Conservation (phyloP, 53 echinoderm and acorn worm species). For the Luidia sarsii region DNA sequence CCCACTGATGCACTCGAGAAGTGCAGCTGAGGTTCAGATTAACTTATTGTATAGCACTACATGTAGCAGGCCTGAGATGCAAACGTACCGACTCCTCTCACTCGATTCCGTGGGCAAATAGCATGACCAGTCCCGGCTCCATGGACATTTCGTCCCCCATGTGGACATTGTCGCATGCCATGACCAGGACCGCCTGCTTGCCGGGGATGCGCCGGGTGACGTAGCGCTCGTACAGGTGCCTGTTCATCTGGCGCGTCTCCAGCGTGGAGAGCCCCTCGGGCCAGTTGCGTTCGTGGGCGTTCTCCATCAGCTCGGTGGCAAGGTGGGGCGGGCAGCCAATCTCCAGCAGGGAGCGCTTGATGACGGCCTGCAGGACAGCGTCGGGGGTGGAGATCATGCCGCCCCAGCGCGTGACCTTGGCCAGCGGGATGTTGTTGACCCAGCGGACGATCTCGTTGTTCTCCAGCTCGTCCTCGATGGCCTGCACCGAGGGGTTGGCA, state of each 20-base stretch:
- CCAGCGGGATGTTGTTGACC: constrained; percentile 91
- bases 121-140: constrained; percentile 96
- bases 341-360: constrained; percentile 93
- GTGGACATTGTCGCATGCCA: constrained; percentile 93
- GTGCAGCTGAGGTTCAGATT: too few species aligned
- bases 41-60: too few species aligned
- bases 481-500: constrained; percentile 88
- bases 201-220: constrained; percentile 93
- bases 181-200: constrained; percentile 95
- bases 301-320: constrained; percentile 93
- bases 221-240: constrained; percentile 94
- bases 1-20: too few species aligned
- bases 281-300: constrained; percentile 97
- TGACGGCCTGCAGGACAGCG: constrained; percentile 96
- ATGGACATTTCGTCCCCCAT: constrained; percentile 93
- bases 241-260: constrained; percentile 96
- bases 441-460: constrained; percentile 93
- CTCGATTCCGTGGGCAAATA: constrained; percentile 99
- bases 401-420: constrained; percentile 95
- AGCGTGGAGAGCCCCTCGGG: constrained; percentile 92
- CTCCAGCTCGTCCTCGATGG: constrained; percentile 97
- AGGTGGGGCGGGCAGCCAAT: constrained; percentile 92
- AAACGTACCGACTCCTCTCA: constrained; percentile 23
- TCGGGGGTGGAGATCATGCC: constrained; percentile 99
- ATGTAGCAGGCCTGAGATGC: too few species aligned